Conservation (phyloP, 2,888 invertebrate genomes). For the Lycocerus yunnanus region DNA sequence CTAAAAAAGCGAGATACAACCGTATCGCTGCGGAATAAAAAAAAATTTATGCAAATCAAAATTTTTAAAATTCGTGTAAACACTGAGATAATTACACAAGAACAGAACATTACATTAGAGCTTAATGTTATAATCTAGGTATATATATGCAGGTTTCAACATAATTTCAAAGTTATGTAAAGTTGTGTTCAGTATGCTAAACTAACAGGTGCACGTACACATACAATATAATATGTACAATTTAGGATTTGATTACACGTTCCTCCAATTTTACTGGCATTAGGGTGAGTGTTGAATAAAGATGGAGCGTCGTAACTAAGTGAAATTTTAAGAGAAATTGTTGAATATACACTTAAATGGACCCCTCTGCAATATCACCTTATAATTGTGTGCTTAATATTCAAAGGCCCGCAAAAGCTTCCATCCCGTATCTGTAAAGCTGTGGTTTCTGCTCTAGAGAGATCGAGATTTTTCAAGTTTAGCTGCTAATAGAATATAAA, state of each 20-base stretch:
- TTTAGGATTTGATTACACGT: slow-evolving; percentile 8
- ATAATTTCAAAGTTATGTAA: slow-evolving; percentile 7
- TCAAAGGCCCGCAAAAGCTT: slow-evolving; percentile 37
- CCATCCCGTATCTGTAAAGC: slow-evolving; percentile 31
- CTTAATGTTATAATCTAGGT: slow-evolving; percentile 5
- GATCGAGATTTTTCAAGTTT: slow-evolving; percentile 28
- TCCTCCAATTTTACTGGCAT: not conserved
- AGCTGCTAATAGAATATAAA: slow-evolving; percentile 29
- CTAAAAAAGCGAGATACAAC: not conserved
- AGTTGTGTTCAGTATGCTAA: slow-evolving; percentile 8
- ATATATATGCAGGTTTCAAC: slow-evolving; percentile 7
- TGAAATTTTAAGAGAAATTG: slow-evolving; percentile 9
- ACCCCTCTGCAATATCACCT: slow-evolving; percentile 27
- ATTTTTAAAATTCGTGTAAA: not conserved
- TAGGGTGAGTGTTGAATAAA: not conserved
- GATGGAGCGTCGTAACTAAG: slow-evolving; percentile 7
- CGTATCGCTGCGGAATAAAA: not conserved
- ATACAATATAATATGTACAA: slow-evolving; percentile 6
- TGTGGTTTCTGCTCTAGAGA: slow-evolving; percentile 26
- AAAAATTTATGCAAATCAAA: not conserved
- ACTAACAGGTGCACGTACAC: slow-evolving; percentile 23
- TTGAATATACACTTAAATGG: slow-evolving; percentile 20
- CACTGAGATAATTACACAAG: not conserved
- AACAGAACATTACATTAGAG: slow-evolving; percentile 1
- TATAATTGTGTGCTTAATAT: slow-evolving; percentile 40